Evolutionary conservation across 2,113 vertebrate species (phyloP).

Genomic region (Gorsachius goisagi): DNA sequence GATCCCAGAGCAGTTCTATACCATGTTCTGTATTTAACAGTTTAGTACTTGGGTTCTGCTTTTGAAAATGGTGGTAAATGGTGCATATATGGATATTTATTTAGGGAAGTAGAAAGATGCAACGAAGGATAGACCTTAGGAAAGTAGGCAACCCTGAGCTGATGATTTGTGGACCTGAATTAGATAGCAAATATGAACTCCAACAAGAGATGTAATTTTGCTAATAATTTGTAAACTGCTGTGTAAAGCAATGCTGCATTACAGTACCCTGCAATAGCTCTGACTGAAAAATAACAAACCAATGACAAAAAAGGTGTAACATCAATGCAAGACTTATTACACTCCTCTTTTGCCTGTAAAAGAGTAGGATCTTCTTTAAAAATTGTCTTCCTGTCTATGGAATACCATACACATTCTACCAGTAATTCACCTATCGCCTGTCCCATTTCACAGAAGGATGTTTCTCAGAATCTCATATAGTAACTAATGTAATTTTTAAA

Average conservation of each 20-base stretch:
- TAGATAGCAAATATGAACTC: background rate
- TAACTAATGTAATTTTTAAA: background rate
- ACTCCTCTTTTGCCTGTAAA: background rate
- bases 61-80: background rate
- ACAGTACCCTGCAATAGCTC: background rate
- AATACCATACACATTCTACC: background rate
- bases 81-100: background rate
- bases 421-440: background rate
- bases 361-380: background rate
- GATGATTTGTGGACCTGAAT: background rate
- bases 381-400: background rate
- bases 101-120: background rate
- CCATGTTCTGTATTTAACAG: background rate
- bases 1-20: background rate
- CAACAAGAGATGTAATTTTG: background rate
- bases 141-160: background rate
- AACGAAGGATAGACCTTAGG: background rate
- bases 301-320: background rate
- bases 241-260: background rate
- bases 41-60: background rate
- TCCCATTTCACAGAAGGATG: background rate
- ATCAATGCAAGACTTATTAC: background rate
- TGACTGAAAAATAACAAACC: background rate
- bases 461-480: background rate
- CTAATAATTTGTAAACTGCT: background rate